Evolutionary conservation across 2,888 invertebrate genomes (phyloP).

Genomic region (Drosophila tanythrix): DNA sequence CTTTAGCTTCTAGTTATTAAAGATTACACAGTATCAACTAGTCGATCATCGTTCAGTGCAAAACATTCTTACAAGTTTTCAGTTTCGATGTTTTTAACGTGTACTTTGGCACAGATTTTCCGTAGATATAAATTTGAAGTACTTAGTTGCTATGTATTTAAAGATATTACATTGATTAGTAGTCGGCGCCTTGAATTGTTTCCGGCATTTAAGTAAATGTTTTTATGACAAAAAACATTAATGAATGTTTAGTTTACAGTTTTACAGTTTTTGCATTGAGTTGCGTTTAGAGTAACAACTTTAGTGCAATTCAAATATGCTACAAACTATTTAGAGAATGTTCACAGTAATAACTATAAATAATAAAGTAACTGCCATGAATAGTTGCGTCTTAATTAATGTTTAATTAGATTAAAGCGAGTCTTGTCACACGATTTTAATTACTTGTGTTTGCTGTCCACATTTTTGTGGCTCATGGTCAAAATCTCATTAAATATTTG

Average conservation of each 20-base stretch:
- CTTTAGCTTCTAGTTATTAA: not conserved
- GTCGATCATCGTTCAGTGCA: not conserved
- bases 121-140: slow-evolving; percentile 63
- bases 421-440: slow-evolving; percentile 18
- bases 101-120: slow-evolving; percentile 26
- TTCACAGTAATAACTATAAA: slow-evolving; percentile 32
- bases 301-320: slow-evolving; percentile 13
- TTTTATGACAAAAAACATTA: slow-evolving; percentile 11
- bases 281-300: slow-evolving; percentile 11
- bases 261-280: not conserved
- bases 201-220: slow-evolving; percentile 50
- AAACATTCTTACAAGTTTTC: not conserved
- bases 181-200: slow-evolving; percentile 56
- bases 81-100: slow-evolving; percentile 1
- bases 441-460: slow-evolving; percentile 23
- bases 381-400: slow-evolving; percentile 30
- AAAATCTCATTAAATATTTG: slow-evolving; percentile 53
- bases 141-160: slow-evolving; percentile 55
- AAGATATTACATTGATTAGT: slow-evolving; percentile 61
- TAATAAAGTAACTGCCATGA: not conserved
- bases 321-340: slow-evolving; percentile 10
- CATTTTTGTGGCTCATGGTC: slow-evolving; percentile 46
- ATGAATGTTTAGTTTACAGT: slow-evolving; percentile 38
- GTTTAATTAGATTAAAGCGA: slow-evolving; percentile 19
- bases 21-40: slow-evolving; percentile 13